Conservation (phyloP, 2,888 invertebrate genomes). For the Tribolium freemani region DNA sequence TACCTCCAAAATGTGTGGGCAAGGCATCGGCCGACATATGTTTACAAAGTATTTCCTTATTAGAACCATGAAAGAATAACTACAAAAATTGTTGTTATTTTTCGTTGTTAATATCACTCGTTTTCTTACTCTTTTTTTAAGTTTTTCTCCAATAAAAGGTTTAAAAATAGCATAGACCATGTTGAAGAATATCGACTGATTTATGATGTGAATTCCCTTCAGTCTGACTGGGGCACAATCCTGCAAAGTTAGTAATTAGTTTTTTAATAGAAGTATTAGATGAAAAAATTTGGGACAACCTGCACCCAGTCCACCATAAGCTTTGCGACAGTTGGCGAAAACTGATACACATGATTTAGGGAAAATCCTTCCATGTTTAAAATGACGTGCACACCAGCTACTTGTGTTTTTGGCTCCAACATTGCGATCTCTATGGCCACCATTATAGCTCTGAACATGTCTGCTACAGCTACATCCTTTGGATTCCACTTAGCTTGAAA, state of each 20-base stretch:
- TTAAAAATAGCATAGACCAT: constrained; percentile 89
- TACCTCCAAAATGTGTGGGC: constrained; percentile 78
- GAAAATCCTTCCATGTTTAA: constrained; percentile 83
- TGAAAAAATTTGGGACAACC: constrained; percentile 61
- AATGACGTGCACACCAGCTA: constrained; percentile 81
- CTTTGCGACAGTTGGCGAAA: constrained; percentile 83
- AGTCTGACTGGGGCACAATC: constrained; percentile 87
- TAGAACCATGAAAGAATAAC: constrained; percentile 82
- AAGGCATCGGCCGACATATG: constrained; percentile 74
- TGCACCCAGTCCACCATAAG: constrained; percentile 81
- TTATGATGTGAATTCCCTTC: constrained; percentile 89
- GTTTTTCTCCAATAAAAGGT: constrained; percentile 88
- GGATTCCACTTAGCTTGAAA: constrained; percentile 81
- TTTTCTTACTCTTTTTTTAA: constrained; percentile 77
- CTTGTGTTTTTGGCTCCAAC: constrained; percentile 84
- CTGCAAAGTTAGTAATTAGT: constrained; percentile 67
- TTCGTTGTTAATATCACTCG: neutral
- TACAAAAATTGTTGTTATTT: constrained; percentile 55
- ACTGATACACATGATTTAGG: constrained; percentile 80
- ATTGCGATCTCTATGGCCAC: constrained; percentile 81
- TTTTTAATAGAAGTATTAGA: neutral
- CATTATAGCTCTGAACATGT: constrained; percentile 80
- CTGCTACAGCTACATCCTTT: constrained; percentile 75
- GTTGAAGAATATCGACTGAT: constrained; percentile 89
- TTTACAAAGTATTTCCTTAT: constrained; percentile 73